phyloP scores from a whole-genome alignment of 1,140 invertebrate species.

The Psix sp. region DNA sequence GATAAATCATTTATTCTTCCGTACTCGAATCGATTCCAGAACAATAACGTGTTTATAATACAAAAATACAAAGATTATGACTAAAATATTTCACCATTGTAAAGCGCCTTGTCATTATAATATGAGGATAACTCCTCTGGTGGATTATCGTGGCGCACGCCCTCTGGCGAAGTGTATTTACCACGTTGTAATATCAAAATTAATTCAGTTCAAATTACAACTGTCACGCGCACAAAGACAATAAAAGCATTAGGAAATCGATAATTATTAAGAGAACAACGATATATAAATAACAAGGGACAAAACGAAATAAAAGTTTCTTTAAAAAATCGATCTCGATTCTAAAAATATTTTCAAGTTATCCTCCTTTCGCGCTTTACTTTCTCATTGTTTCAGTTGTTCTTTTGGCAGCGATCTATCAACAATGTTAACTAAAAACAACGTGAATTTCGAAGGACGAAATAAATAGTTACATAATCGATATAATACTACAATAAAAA shows the following conservation, averaged over 20 bases:
- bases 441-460: conserved; percentile 8
- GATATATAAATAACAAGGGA: conserved; percentile 22
- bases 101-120: not conserved
- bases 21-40: not conserved
- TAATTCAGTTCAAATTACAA: conserved; percentile 2
- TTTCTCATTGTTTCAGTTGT: not conserved
- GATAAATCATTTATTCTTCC: conserved; percentile 1
- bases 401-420: conserved; percentile 4
- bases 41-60: conserved; percentile 1
- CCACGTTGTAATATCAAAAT: not conserved
- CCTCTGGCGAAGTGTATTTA: not conserved
- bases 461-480: no score
- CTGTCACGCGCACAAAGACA: not conserved
- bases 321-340: no score
- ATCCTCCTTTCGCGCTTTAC: no score
- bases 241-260: not conserved
- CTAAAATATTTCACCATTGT: not conserved
- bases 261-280: conserved; percentile 10
- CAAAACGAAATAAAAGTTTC: no score
- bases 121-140: not conserved
- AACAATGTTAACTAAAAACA: conserved; percentile 7
- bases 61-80: not conserved
- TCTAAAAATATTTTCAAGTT: not conserved
- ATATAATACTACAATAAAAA: no score
- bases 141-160: not conserved